These are phyloP conservation scores for Meiosimyza platycephala DNA, from an alignment of 2,888 invertebrate genomes.

Conservation along the genomic window DNA sequence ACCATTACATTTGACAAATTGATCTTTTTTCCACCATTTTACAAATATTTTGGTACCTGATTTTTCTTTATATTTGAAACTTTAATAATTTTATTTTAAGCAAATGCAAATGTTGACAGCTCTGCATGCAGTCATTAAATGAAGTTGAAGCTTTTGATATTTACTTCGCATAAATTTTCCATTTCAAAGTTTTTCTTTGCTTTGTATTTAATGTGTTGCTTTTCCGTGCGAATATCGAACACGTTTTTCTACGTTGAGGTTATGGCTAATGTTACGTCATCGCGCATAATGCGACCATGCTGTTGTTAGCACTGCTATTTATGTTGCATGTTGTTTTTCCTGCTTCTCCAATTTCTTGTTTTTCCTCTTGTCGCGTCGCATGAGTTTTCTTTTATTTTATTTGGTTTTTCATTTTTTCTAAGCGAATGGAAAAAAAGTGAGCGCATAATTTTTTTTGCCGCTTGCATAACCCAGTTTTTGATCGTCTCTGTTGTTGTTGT, in stretches of 20 bases:
- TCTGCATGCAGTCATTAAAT: neutral
- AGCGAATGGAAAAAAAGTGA: slow-evolving; percentile 4
- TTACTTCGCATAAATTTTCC: neutral
- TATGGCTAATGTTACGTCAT: slow-evolving; percentile 17
- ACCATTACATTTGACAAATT: too few species aligned
- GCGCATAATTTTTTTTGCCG: neutral
- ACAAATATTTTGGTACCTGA: too few species aligned
- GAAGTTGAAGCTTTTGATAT: neutral
- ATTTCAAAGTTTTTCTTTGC: neutral
- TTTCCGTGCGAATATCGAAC: neutral
- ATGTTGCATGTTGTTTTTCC: slow-evolving; percentile 16
- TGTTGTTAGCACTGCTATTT: neutral
- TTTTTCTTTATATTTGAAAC: too few species aligned
- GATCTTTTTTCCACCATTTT: too few species aligned
- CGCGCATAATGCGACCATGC: slow-evolving; percentile 2
- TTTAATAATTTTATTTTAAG: too few species aligned
- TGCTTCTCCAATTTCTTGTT: slow-evolving; percentile 27
- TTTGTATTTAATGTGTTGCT: neutral
- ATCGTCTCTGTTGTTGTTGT: neutral
- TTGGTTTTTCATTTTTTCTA: neutral
- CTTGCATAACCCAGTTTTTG: slow-evolving; percentile 14
- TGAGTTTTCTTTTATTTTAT: slow-evolving; percentile 7
- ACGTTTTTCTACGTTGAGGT: slow-evolving; percentile 16
- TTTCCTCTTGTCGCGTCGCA: slow-evolving; percentile 21
- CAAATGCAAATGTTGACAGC: too few species aligned